These are phyloP conservation scores for Tethya wilhelma DNA, from an alignment of 37 sponge, comb jelly and placozoan species.

Conservation along the genomic window DNA sequence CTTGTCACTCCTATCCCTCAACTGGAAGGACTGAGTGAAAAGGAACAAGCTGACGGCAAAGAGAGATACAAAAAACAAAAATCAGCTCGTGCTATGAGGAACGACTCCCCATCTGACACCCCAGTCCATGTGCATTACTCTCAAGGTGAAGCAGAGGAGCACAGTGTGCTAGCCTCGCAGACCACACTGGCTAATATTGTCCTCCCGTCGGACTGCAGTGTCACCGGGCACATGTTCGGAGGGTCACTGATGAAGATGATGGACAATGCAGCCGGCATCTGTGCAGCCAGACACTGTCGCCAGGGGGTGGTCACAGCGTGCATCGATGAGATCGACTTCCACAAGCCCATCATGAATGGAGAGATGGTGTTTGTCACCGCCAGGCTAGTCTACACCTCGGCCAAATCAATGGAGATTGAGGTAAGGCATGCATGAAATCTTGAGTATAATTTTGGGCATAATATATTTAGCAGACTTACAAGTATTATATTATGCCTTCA, in stretches of 20 bases:
- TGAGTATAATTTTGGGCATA: too few species aligned
- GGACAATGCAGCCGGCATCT: conserved; percentile 84
- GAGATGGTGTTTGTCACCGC: conserved; percentile 80
- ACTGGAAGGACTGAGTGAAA: conserved; percentile 45
- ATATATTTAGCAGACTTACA: too few species aligned
- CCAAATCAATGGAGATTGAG: conserved; percentile 77
- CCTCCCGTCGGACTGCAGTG: conserved; percentile 78
- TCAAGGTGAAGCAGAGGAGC: not conserved
- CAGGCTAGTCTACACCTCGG: conserved; percentile 60
- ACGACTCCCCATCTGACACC: not conserved
- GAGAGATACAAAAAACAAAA: conserved; percentile 73
- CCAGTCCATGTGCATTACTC: not conserved
- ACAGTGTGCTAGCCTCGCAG: conserved; percentile 48
- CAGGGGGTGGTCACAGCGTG: conserved; percentile 78
- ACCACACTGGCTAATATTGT: conserved; percentile 70
- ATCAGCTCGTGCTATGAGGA: not conserved
- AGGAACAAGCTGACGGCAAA: conserved; percentile 40
- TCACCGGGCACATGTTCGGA: conserved; percentile 58
- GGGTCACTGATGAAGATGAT: conserved; percentile 94
- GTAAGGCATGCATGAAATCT: conserved; percentile 6
- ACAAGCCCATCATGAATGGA: conserved; percentile 68
- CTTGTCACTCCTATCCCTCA: conserved; percentile 51
- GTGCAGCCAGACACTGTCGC: conserved; percentile 72
- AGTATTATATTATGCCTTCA: too few species aligned
- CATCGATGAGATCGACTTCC: conserved; percentile 88